Evolutionary conservation across 1,140 invertebrate genomes (phyloP).

Genomic region (Daktulosphaira vitifoliae): DNA sequence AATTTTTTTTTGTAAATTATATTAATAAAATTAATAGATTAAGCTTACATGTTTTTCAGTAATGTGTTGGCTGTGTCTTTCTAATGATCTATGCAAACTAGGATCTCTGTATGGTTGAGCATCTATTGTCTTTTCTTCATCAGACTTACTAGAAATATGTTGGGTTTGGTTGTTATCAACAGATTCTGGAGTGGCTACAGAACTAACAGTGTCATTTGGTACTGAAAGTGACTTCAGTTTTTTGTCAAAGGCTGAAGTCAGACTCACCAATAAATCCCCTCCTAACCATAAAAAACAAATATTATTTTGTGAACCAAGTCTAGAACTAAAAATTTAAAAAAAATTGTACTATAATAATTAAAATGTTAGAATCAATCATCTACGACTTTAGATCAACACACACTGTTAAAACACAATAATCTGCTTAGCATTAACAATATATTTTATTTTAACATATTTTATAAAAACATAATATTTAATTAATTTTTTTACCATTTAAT

Average conservation of each 20-base stretch:
- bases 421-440: too few relatives aligned
- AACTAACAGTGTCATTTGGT: slow-evolving; percentile 36
- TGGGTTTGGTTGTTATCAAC: neutral
- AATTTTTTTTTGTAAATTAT: too few relatives aligned
- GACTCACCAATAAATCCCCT: slow-evolving; percentile 55
- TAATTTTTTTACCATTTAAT: too few relatives aligned
- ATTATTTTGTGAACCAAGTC: neutral
- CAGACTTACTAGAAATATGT: neutral
- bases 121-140: slow-evolving; percentile 15
- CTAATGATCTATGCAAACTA: slow-evolving; percentile 37
- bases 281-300: slow-evolving; percentile 43
- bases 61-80: slow-evolving; percentile 29
- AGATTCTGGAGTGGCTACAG: too few relatives aligned
- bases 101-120: slow-evolving; percentile 37
- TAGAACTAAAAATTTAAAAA: slow-evolving; percentile 8
- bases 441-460: too few relatives aligned
- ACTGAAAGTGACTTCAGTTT: slow-evolving; percentile 57
- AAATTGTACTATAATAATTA: too few relatives aligned
- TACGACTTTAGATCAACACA: slow-evolving; percentile 20
- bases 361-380: neutral
- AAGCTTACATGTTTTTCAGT: slow-evolving; percentile 27
- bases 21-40: too few relatives aligned
- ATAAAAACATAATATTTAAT: too few relatives aligned
- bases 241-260: slow-evolving; percentile 65
- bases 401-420: neutral